phyloP scores from a whole-genome alignment of 2,888 invertebrate species.

The Linyphia triangularis region DNA sequence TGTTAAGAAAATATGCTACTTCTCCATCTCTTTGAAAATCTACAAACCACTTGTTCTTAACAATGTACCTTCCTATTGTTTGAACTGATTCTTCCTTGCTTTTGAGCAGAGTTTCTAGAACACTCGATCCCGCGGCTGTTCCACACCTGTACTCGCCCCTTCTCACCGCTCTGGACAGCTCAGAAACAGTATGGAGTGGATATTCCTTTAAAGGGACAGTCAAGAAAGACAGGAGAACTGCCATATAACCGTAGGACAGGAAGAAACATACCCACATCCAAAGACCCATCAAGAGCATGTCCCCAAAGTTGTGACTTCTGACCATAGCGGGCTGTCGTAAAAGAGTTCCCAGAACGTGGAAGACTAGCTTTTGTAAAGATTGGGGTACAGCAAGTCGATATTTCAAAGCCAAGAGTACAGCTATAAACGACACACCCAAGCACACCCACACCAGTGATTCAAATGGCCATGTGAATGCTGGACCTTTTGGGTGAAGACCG shows the following conservation, averaged over 20 bases:
- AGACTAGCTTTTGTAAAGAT: background rate
- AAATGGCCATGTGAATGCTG: conserved; percentile 24
- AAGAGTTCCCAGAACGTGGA: conserved; percentile 1
- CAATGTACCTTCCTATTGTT: background rate
- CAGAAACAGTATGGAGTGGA: background rate
- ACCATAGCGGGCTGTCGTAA: background rate
- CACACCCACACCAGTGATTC: background rate
- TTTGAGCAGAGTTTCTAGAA: background rate
- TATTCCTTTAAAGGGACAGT: conserved; percentile 17
- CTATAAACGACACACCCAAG: background rate
- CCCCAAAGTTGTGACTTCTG: background rate
- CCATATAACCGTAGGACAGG: conserved; percentile 28
- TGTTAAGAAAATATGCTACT: background rate
- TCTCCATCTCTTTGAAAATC: background rate
- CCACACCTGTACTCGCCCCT: background rate
- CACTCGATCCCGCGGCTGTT: background rate
- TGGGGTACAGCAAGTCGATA: background rate
- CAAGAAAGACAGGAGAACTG: conserved; percentile 26
- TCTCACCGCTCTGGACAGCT: conserved; percentile 1
- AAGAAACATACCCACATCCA: conserved; percentile 18
- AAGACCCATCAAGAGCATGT: background rate
- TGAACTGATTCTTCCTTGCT: background rate
- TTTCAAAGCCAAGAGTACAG: background rate
- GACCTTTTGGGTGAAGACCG: background rate
- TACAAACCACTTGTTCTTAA: background rate